Percentiles rank a stretch among this genome's conserved stretches.
phyloP scores from a whole-genome alignment of 2,888 invertebrate species.

The Drosophila vallismaia region DNA sequence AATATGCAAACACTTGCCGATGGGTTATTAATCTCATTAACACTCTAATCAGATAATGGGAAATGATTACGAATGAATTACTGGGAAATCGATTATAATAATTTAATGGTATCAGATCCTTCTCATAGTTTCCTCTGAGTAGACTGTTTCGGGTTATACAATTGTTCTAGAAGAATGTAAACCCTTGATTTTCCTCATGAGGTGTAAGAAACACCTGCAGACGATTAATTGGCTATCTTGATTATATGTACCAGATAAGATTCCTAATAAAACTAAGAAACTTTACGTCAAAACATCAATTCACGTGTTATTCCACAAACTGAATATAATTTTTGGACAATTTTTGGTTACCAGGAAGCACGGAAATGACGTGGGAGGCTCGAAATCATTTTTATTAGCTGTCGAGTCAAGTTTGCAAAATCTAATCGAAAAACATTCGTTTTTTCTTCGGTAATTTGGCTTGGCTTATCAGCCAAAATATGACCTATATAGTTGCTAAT shows the following conservation, averaged over 20 bases:
- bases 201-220: background rate
- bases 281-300: constrained; percentile 7
- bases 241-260: constrained; percentile 10
- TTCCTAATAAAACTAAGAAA: background rate
- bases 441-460: background rate
- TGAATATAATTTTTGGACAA: background rate
- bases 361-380: background rate
- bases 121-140: too few relatives aligned
- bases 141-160: too few relatives aligned
- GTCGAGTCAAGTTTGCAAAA: constrained; percentile 3
- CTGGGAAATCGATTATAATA: background rate
- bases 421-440: constrained; percentile 5
- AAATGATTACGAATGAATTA: background rate
- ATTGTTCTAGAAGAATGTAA: background rate
- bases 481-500: constrained; percentile 20
- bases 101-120: too few relatives aligned
- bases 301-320: constrained; percentile 11
- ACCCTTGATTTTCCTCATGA: background rate
- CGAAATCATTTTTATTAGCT: background rate
- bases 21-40: constrained; percentile 5
- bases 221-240: constrained; percentile 12
- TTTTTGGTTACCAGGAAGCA: background rate
- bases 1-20: constrained; percentile 1
- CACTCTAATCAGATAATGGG: background rate
- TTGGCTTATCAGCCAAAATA: constrained; percentile 3